Conservation (phyloP, 2,888 invertebrate genomes). For the Drosophila colorata region DNA sequence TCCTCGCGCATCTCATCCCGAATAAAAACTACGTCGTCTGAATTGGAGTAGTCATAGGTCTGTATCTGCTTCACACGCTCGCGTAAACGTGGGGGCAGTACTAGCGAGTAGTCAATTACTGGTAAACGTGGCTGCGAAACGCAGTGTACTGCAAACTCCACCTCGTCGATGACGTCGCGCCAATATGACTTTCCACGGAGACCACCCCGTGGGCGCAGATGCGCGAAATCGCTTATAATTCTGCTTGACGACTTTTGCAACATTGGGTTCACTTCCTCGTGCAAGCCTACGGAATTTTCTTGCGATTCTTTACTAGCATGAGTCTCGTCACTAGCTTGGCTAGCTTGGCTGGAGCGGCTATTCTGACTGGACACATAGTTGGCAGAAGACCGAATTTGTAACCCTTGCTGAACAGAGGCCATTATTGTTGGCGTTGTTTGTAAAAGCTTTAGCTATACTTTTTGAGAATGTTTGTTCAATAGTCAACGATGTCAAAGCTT, state of each 20-base stretch:
- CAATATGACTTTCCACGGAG: conserved; percentile 73
- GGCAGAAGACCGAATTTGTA: not conserved
- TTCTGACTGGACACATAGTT: conserved; percentile 6
- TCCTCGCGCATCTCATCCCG: conserved; percentile 64
- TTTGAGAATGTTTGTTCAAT: conserved; percentile 51
- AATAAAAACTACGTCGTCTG: conserved; percentile 76
- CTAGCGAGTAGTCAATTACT: conserved; percentile 77
- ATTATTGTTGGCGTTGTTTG: conserved; percentile 1
- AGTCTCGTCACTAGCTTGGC: conserved; percentile 4
- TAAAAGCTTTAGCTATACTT: conserved; percentile 11
- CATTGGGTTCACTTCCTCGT: not conserved
- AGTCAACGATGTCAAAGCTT: conserved; percentile 12
- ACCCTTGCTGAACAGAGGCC: not conserved
- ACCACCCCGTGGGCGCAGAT: conserved; percentile 37
- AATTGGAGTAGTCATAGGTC: conserved; percentile 75
- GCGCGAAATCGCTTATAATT: conserved; percentile 47
- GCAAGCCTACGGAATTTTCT: not conserved
- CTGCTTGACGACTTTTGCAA: conserved; percentile 32
- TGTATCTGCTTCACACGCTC: conserved; percentile 81
- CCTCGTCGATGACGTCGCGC: conserved; percentile 76
- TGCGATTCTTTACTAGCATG: conserved; percentile 1
- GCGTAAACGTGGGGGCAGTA: conserved; percentile 76
- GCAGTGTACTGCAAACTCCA: conserved; percentile 71
- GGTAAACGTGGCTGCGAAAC: conserved; percentile 58
- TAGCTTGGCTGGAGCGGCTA: not conserved